Conservation (phyloP, 2,797 vertebrate genomes). For the Paedocypris micromegethes region DNA sequence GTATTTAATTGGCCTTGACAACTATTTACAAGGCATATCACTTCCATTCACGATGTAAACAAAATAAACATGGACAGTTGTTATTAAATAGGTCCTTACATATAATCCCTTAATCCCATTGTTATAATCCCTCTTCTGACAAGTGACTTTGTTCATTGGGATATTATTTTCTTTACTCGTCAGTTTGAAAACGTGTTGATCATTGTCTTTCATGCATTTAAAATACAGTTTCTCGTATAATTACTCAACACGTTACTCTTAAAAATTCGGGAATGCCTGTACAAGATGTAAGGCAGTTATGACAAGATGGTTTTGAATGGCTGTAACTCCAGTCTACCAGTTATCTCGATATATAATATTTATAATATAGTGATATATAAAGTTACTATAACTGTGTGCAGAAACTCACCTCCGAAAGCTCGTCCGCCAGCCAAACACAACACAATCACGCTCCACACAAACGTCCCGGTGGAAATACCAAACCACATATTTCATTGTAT, state of each 20-base stretch:
- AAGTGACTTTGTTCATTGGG: constrained; percentile 26
- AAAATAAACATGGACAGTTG: constrained; percentile 40
- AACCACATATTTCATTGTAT: constrained; percentile 33
- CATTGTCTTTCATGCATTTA: background rate
- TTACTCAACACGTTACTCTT: background rate
- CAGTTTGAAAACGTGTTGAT: background rate
- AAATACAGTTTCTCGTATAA: background rate
- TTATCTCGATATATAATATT: background rate
- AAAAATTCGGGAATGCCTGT: no score
- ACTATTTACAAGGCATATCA: background rate
- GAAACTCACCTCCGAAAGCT: constrained; percentile 63
- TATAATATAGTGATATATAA: background rate
- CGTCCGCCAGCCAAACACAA: constrained; percentile 50
- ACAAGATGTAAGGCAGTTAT: no score
- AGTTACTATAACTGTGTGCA: background rate
- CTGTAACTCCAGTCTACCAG: no score
- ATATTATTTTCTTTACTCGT: constrained; percentile 5
- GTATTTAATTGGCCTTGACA: no score
- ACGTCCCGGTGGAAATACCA: constrained; percentile 20
- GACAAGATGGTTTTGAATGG: no score
- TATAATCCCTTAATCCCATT: no score
- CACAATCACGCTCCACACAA: constrained; percentile 46
- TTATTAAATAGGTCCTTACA: constrained; percentile 56
- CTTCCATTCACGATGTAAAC: constrained; percentile 15
- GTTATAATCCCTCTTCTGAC: constrained; percentile 60